Base-by-base conservation (phyloP, 2,888 invertebrate genomes). In the Uloborus plumipes region DNA sequence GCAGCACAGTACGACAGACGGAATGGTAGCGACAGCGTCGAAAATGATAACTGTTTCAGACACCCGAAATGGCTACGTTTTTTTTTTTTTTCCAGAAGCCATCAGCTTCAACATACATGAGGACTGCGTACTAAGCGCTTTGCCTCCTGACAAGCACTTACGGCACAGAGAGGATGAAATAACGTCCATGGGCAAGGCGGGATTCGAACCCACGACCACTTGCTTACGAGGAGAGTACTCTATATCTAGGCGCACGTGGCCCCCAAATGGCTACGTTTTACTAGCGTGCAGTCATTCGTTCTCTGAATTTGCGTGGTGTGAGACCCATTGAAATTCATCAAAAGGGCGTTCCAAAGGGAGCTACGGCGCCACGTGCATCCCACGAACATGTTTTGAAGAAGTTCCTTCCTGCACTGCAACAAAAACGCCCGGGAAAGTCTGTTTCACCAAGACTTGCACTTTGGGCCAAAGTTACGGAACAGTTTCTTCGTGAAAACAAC, bases 391-490 rank as follows among this genome's bases (percentile, higher is more conserved):
- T 31, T 31, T 31, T 31, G 31, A 7, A 31, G 7, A 31, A 31
- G 7, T 31, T 31, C 31, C 31, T 31, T 31, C 31, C 31, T 31
- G 31, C 31, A 31, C 31, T 15, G 53, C 53, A 61, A 18, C 47
- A 50, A 39, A 66, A 66, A 50, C 1, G n/a, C n/a, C n/a, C n/a
- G n/a, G n/a, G n/a, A n/a, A n/a, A n/a, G 4, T 18, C 66, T 49
- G 18, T 66, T 66, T 18, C 62, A 66, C 18, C 66, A 66, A n/a
- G 66, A 50, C 13, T 26, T 9, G 4, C 64, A 26, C 64, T 15
- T 26, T 15, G 26, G 22, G 13, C 22, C 26, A 9, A 11, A 2
- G 4, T 64, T 22, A 20, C 31, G 1, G 3, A 26, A n/a, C n/a
- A 15, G n/a, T 26, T 26, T 31, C 22, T 22, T 14, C 3, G 31